Percentiles rank a stretch among this genome's conserved stretches.
Conservation (phyloP, 2,113 vertebrate genomes). For the human (Homo sapiens) region DNA sequence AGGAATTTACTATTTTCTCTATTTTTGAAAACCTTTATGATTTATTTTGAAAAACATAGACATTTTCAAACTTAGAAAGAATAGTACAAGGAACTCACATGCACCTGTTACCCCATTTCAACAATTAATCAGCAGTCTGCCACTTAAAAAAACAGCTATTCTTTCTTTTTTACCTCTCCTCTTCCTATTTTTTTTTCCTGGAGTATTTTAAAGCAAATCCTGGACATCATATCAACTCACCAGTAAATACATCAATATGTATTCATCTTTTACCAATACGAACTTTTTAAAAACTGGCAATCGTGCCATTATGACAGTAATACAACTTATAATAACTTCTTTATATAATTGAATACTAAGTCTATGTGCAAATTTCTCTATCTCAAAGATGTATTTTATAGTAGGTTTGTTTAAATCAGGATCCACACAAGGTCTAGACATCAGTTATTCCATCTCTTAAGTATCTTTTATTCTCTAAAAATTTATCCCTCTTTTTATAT, state of each 20-base stretch:
- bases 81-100: neutral
- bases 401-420: neutral
- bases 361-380: neutral
- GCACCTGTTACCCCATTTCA: neutral
- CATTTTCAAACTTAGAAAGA: neutral
- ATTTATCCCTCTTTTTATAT: neutral
- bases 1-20: neutral
- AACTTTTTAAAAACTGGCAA: neutral
- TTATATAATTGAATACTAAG: neutral
- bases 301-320: neutral
- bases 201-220: neutral
- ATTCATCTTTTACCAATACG: neutral
- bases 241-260: neutral
- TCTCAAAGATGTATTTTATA: slow-evolving; percentile 3
- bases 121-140: neutral
- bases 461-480: neutral
- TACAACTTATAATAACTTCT: slow-evolving; percentile 4
- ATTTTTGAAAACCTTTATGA: neutral
- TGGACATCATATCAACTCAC: neutral
- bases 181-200: neutral
- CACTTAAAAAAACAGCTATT: neutral
- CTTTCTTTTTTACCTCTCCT: neutral
- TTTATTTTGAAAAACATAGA: neutral
- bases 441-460: neutral
- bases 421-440: neutral